Evolutionary conservation across 2,888 invertebrate genomes (phyloP).

Genomic region (Meta bourneti): DNA sequence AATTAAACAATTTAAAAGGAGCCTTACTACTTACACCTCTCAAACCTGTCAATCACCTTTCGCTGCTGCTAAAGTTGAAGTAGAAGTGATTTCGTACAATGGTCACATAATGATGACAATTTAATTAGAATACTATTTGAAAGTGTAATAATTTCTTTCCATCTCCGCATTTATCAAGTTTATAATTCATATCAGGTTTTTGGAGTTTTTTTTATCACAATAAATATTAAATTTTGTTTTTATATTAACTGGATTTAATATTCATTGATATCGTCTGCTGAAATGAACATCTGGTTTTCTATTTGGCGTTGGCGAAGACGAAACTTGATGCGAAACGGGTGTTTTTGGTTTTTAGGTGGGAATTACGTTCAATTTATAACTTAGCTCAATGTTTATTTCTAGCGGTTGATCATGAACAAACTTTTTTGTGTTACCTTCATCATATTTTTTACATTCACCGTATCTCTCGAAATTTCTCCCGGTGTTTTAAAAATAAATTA

Average conservation of each 20-base stretch:
- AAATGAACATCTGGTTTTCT: constrained; percentile 66
- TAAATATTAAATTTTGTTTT: not conserved
- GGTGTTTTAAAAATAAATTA: constrained; percentile 78
- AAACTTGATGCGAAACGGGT: constrained; percentile 65
- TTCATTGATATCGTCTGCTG: constrained; percentile 19
- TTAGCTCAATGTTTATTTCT: constrained; percentile 7
- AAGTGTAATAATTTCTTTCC: too few species aligned
- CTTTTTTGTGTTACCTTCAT: constrained; percentile 6
- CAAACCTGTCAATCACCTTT: constrained; percentile 37
- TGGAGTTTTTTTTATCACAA: not conserved
- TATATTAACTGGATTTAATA: not conserved
- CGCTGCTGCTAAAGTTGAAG: constrained; percentile 66
- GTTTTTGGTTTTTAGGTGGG: constrained; percentile 60
- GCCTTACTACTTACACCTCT: too few species aligned
- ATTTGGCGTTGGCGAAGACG: constrained; percentile 40
- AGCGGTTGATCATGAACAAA: constrained; percentile 15
- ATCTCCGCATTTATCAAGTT: too few species aligned
- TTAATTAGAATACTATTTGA: too few species aligned
- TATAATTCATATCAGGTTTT: not conserved
- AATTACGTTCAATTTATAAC: constrained; percentile 35
- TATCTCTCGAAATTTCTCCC: constrained; percentile 21
- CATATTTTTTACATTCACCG: not conserved
- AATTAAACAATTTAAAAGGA: too few species aligned
- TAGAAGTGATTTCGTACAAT: constrained; percentile 37
- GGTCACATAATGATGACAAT: too few species aligned